A percentile compares a stretch with the other conserved stretches of the same genome.
phyloP scores from a whole-genome alignment of 30 jellyfish, hydroid and myxozoan genomes.

The Cassiopea xamachana region DNA sequence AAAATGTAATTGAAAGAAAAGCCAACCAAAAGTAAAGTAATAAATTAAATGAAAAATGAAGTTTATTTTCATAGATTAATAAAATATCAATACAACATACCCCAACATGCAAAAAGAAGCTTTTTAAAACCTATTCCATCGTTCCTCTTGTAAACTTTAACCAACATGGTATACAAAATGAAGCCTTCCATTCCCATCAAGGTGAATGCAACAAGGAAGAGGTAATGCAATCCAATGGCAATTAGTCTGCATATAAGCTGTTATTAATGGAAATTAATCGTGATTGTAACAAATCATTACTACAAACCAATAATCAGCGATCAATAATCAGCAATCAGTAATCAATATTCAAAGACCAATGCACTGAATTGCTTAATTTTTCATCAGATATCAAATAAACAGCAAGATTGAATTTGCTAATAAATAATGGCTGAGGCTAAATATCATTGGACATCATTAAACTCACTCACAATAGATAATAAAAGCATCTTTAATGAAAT shows the following conservation, averaged over 20 bases:
- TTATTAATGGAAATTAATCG: too few relatives aligned
- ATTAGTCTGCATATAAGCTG: conserved; percentile 80
- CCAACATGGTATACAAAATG: conserved; percentile 82
- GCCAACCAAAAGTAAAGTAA: neutral
- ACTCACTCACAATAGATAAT: too few relatives aligned
- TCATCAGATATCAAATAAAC: too few relatives aligned
- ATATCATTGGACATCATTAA: too few relatives aligned
- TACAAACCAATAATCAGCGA: neutral
- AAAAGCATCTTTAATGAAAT: too few relatives aligned
- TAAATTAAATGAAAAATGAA: neutral
- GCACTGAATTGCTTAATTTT: too few relatives aligned
- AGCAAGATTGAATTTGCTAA: too few relatives aligned
- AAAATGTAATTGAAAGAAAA: neutral
- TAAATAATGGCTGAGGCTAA: too few relatives aligned
- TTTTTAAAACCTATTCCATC: conserved; percentile 62
- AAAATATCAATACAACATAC: conserved; percentile 39
- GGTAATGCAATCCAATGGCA: conserved; percentile 81
- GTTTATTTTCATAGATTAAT: too few relatives aligned
- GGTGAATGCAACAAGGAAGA: conserved; percentile 80
- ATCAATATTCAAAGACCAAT: neutral
- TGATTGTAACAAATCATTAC: too few relatives aligned
- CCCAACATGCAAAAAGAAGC: conserved; percentile 77
- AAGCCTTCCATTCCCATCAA: conserved; percentile 93
- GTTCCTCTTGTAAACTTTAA: conserved; percentile 71
- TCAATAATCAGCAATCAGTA: neutral